These are phyloP conservation scores for Mantis religiosa DNA, from an alignment of 2,888 invertebrate genomes.

Conservation along the genomic window DNA sequence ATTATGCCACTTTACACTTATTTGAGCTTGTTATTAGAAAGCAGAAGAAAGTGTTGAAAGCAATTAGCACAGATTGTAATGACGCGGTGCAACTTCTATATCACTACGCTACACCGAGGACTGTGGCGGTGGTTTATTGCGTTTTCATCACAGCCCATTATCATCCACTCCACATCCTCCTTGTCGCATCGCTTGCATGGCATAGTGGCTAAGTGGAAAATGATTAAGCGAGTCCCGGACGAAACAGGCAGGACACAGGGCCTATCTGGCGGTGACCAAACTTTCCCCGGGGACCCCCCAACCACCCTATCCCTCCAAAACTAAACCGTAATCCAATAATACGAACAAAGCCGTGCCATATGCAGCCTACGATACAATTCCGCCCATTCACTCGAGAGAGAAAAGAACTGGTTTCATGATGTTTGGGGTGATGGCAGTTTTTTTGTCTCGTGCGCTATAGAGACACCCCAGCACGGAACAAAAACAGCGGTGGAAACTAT, in stretches of 20 bases:
- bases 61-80: too few relatives aligned
- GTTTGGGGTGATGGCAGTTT: neutral
- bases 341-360: neutral
- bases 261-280: slow-evolving; percentile 9
- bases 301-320: neutral
- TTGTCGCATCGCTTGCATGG: neutral
- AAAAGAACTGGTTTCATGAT: neutral
- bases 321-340: slow-evolving; percentile 1
- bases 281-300: slow-evolving; percentile 9
- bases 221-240: slow-evolving; percentile 1
- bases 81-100: too few relatives aligned
- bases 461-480: neutral
- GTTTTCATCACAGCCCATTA: neutral
- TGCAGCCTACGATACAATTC: neutral
- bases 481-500: neutral
- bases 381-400: neutral
- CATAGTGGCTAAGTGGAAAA: slow-evolving; percentile 6
- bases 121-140: neutral
- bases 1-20: too few relatives aligned
- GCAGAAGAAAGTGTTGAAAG: too few relatives aligned
- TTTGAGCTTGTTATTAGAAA: too few relatives aligned
- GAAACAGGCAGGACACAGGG: neutral
- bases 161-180: neutral
- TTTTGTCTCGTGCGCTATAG: neutral
- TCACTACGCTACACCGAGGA: neutral